phyloP scores from a whole-genome alignment of 53 echinoderm and acorn worm genomes.

The Paelopatides confundens region DNA sequence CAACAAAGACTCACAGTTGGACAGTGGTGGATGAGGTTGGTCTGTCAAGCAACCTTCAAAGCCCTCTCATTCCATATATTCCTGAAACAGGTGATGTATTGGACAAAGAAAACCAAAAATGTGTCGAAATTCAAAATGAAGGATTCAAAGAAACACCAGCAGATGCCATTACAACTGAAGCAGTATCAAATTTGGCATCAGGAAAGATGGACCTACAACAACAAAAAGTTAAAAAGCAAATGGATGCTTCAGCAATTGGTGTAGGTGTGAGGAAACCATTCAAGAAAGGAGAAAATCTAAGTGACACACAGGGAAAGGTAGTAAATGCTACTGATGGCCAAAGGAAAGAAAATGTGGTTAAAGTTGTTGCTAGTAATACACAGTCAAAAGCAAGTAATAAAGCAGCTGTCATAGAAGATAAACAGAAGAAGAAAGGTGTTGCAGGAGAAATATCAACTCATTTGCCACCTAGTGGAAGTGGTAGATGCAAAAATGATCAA shows the following conservation, averaged over 20 bases:
- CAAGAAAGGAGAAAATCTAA: neutral
- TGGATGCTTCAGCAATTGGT: no score
- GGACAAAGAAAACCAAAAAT: neutral
- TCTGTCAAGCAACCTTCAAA: neutral
- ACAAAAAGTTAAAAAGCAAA: no score
- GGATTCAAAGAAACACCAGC: neutral
- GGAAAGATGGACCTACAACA: no score
- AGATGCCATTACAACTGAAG: neutral
- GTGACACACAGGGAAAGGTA: neutral
- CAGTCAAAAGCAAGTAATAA: neutral
- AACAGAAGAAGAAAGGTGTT: neutral
- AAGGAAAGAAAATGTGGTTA: neutral
- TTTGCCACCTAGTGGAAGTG: neutral
- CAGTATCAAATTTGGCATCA: neutral
- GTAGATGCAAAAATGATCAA: neutral
- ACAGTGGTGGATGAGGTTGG: slow-evolving; percentile 4
- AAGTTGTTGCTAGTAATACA: neutral
- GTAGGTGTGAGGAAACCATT: no score
- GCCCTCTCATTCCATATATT: no score
- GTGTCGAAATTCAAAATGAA: neutral
- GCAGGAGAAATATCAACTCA: neutral
- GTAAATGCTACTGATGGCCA: neutral
- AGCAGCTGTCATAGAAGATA: neutral
- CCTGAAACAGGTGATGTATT: neutral
- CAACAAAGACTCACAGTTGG: slow-evolving; percentile 1